Base-by-base conservation (phyloP, 2,888 invertebrate species). In the Lottia gigantea region DNA sequence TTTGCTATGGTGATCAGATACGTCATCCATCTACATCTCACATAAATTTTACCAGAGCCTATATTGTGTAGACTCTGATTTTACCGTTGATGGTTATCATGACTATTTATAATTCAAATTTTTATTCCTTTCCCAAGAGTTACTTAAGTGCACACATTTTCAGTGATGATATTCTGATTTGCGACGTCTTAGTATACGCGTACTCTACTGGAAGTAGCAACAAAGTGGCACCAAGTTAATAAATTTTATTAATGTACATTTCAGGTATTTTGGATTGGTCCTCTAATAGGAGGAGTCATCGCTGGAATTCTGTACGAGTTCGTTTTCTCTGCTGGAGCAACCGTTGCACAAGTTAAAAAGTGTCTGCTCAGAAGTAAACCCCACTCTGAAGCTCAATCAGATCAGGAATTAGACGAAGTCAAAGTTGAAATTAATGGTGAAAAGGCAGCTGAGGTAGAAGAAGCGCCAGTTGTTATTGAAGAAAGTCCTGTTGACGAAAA, bases 221-320 rank as follows among this genome's bases (percentile, higher is more conserved):
- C n/a, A 31, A 4, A 2, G 31, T 31, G 6, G 31, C 31, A 31
- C 6, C 31, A 40, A 40, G 40, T 8, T 6, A 40, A 40, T 4
- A 8, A 25, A 25, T 26, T 16, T 25, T 63, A 15, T 15, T 40
- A 25, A 16, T 16, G 15, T 64, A 12, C 26, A 25, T 75, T 78
- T 40, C 71, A 83, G 83, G 80, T 83, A 2, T 83, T 80, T 76
- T 83, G 83, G 83, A 78, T 83, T 15, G 83, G 83, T 16, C 83
- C 83, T 26, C 64, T 81, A 64, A 74, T 79, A 11, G 83, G 83
- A 7, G 82, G 79, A 8, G 68, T 80, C 7, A 68, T 80, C 3
- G 83, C 83, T 12, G 82, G 80, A 25, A 68, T 83, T 0, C 66
- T 83, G 62, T 83, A 83, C 69, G 81, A 81, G 68, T 83, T 79